A percentile compares a stretch with the other conserved stretches of the same genome.
phyloP scores from a whole-genome alignment of 2,113 vertebrate species.

The Amazona guildingii region DNA sequence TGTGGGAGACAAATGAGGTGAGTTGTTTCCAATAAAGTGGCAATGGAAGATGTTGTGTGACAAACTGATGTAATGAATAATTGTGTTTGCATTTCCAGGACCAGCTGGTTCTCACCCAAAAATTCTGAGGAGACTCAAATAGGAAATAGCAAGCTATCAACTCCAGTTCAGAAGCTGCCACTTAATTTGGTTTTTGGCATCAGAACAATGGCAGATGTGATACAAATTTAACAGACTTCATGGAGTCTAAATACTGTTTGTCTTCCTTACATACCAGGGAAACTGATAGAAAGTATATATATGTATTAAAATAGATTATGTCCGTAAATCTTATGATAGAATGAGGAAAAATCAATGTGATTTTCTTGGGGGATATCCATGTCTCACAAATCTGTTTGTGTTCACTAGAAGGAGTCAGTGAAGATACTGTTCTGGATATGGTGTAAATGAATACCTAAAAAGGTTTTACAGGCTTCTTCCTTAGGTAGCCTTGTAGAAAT shows the following conservation, averaged over 20 bases:
- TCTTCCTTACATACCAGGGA: not conserved
- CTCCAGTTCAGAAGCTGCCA: not conserved
- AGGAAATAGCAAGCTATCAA: not conserved
- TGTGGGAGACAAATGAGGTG: not conserved
- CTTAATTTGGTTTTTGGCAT: not conserved
- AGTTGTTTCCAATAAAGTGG: not conserved
- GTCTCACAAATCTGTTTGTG: not conserved
- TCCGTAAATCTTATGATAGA: not conserved
- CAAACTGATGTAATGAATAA: not conserved
- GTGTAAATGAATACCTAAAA: not conserved
- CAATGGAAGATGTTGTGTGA: not conserved
- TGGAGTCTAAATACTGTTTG: not conserved
- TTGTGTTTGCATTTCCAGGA: not conserved
- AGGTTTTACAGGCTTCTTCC: not conserved
- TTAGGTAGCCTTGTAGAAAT: not conserved
- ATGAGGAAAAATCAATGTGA: not conserved
- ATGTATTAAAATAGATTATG: not conserved
- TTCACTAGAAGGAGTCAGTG: not conserved
- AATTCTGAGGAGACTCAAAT: not conserved
- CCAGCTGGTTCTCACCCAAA: not conserved
- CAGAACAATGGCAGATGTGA: not conserved
- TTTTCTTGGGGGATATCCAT: not conserved
- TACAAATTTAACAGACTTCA: not conserved
- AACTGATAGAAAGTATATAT: not conserved
- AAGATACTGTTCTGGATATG: not conserved